Evolutionary conservation across 2,797 vertebrate genomes (phyloP).

Genomic region (Scomberomorus guttatus): DNA sequence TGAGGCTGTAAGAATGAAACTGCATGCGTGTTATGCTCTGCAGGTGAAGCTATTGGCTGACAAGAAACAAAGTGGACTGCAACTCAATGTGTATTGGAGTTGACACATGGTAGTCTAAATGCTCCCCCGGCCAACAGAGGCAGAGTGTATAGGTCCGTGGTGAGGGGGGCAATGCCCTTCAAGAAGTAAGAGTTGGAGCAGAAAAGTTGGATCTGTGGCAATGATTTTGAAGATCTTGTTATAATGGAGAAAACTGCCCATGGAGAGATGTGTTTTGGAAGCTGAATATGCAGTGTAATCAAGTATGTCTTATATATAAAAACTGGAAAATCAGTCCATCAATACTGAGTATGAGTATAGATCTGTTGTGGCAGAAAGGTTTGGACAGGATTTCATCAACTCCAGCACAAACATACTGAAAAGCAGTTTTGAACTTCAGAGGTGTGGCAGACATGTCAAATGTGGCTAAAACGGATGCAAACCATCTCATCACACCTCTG

Average conservation of each 20-base stretch:
- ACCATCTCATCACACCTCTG: background rate
- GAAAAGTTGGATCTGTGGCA: background rate
- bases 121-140: background rate
- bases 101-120: background rate
- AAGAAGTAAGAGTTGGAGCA: background rate
- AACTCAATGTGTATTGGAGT: background rate
- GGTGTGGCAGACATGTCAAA: background rate
- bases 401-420: background rate
- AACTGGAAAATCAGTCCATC: background rate
- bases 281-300: slow-evolving; percentile 2
- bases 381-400: background rate
- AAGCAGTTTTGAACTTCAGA: background rate
- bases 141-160: background rate
- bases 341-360: background rate
- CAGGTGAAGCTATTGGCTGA: slow-evolving; percentile 3
- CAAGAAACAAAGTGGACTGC: background rate
- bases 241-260: background rate
- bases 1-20: background rate
- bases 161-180: background rate
- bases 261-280: no score
- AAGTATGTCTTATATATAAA: background rate
- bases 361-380: background rate
- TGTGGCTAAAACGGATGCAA: background rate
- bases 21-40: background rate
- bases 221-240: background rate